Base-by-base conservation (phyloP, 1,140 invertebrate species). In the Cydia strobilella region DNA sequence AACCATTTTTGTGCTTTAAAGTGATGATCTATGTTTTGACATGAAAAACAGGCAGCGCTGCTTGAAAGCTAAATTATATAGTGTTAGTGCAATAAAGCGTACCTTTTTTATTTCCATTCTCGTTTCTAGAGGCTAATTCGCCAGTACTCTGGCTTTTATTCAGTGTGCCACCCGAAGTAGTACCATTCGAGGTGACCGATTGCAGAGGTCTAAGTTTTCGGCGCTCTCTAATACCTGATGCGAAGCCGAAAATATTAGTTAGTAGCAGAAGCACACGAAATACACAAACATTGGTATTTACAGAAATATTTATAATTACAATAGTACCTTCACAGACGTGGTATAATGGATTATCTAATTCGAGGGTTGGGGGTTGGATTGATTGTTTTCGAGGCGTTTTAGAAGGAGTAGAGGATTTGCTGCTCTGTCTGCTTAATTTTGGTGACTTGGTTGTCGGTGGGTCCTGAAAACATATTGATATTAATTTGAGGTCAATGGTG, bases 271-370 rank as follows among this genome's bases (percentile, higher is more conserved):
- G 82, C 82, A 59, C 74, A 25, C n/a, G 13, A 74, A 62, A 27
- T 35, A 63, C 31, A 20, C 51, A 51, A 45, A 54, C 20, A 13
- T 23, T 10, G 15, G 10, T 35, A 63, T 25, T 62, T 62, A 63
- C 54, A 62, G n/a, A 59, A 62, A 63, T 74, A 39, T 74, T 63
- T 27, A 31, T 35, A 51, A 25, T 75, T 71, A 27, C 25, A 62
- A 23, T 42, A 63, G 25, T 45, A 80, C 94, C 95, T 91, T 96
- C 96, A 83, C 96, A 96, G n/a, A 96, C 95, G 86, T 97, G 96
- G 80, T 97, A 97, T 0, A 97, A 89, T 0, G 96, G 95, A 91
- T 97, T 97, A 84, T 97, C 96, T 42, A 97, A 94, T 51, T 95
- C 95, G 25, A 93, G 89, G 0, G 94, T 94, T 5, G 88, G 84